phyloP scores from a whole-genome alignment of 2,113 vertebrate species.

The Lampris megalopsis region DNA sequence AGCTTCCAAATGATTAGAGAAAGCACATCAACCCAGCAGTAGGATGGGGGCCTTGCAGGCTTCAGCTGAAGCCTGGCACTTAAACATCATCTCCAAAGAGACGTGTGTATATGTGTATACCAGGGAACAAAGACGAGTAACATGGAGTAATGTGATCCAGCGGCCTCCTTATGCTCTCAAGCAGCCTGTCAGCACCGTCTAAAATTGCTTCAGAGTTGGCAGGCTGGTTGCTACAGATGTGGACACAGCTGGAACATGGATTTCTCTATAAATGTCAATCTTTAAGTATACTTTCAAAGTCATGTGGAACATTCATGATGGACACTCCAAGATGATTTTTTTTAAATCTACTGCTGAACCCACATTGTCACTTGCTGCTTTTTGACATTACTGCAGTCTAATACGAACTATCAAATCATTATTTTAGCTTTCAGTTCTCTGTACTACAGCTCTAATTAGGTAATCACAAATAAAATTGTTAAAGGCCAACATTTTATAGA shows the following conservation, averaged over 20 bases:
- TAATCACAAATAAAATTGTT: not conserved
- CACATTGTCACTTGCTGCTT: no score
- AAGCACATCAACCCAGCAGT: no score
- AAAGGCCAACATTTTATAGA: constrained; percentile 8
- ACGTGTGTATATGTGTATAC: no score
- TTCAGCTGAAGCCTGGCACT: no score
- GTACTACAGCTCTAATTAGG: no score
- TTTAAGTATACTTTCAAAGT: not conserved
- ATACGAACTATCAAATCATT: no score
- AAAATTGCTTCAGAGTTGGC: not conserved
- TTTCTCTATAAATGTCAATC: not conserved
- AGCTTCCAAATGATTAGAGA: no score
- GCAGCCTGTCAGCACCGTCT: not conserved
- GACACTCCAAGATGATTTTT: not conserved
- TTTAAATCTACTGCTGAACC: not conserved
- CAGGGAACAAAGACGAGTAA: not conserved
- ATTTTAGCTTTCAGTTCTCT: not conserved
- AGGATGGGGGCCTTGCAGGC: not conserved
- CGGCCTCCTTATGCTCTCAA: not conserved
- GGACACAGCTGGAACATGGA: no score
- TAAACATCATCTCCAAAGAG: no score
- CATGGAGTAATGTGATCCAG: not conserved
- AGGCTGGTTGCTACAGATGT: not conserved
- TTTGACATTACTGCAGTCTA: no score
- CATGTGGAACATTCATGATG: not conserved